Evolutionary conservation across 2,888 invertebrate genomes (phyloP), one percentile per base, ranked within the genome.

Genomic region (Eupelmus urozonus): DNA sequence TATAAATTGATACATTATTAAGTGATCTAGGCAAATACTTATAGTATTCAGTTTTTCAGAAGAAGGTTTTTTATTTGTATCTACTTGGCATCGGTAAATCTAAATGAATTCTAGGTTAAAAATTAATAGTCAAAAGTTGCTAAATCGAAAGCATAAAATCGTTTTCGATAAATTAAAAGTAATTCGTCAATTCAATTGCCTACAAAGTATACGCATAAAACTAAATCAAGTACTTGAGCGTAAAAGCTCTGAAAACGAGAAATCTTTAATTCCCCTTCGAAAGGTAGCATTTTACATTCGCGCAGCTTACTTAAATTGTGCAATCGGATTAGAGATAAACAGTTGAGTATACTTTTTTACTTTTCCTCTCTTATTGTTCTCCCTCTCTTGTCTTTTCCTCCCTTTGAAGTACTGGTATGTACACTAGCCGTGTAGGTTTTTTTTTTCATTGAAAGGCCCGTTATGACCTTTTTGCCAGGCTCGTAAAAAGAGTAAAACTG

Each of bases 271-370:
- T 40, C 27, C 60, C 29, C 16, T 40, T 62, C 27, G 18, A 23
- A 4, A 53, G 20, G 25, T 40, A 20, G 23, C 51, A 51, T 76
- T 45, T 34, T 69, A 71, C 71, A 57, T 53, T 25, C 18, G 20
- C 20, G 57, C n/a, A 25, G 40, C 60, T 65, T 25, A 51, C 78
- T 60, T 34, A 23, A 72, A 60, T 70, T 55, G 51, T 25, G n/a
- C 63, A 49, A 67, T 51, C 60, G 60, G 59, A 75, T 79, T 78
- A 65, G 59, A 40, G 40, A 75, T 65, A 75, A 79, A 79, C 60
- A 71, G 27, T 34, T 23, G 34, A 69, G 45, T 20, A 40, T 20
- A 4, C 25, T 45, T 49, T 49, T 60, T 27, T 29, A 2, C 16
- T 23, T 27, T 13, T 40, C 67, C 16, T 16, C 18, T 13, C 23